Evolutionary conservation across 2,888 invertebrate genomes (phyloP).

Genomic region (Drosophila trichaetosa): DNA sequence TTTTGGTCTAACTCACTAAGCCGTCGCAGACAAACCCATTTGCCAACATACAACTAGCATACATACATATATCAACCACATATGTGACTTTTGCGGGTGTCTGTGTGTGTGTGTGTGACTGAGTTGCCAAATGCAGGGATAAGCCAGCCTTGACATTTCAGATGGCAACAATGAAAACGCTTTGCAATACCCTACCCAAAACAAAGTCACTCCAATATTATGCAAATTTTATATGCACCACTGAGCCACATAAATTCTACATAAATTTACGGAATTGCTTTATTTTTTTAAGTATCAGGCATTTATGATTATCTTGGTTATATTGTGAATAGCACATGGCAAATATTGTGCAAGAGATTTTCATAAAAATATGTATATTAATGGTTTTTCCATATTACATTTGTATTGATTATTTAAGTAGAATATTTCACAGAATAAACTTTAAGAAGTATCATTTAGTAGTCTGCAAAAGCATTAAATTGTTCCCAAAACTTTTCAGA

Average conservation of each 20-base stretch:
- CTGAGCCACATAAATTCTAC: neutral
- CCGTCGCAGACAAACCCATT: constrained; percentile 64
- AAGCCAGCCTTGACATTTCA: constrained; percentile 77
- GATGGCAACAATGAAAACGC: constrained; percentile 36
- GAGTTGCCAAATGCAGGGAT: constrained; percentile 69
- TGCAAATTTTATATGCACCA: neutral
- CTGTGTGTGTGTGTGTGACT: constrained; percentile 22
- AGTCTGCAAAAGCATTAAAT: neutral
- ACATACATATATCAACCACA: constrained; percentile 8
- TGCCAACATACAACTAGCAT: constrained; percentile 38
- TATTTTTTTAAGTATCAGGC: neutral
- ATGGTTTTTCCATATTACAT: neutral
- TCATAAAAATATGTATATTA: neutral
- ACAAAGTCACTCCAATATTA: constrained; percentile 2
- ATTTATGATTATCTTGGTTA: neutral
- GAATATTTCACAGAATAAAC: no score
- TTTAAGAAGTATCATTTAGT: neutral
- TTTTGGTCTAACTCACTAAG: constrained; percentile 61
- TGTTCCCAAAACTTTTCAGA: neutral
- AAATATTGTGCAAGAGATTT: neutral
- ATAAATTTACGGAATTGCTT: neutral
- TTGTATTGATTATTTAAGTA: neutral
- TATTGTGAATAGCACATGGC: neutral
- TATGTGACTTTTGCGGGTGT: neutral
- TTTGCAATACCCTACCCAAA: constrained; percentile 36